Evolutionary conservation across 2,113 vertebrate species (phyloP).

Genomic region (Saccopteryx bilineata): DNA sequence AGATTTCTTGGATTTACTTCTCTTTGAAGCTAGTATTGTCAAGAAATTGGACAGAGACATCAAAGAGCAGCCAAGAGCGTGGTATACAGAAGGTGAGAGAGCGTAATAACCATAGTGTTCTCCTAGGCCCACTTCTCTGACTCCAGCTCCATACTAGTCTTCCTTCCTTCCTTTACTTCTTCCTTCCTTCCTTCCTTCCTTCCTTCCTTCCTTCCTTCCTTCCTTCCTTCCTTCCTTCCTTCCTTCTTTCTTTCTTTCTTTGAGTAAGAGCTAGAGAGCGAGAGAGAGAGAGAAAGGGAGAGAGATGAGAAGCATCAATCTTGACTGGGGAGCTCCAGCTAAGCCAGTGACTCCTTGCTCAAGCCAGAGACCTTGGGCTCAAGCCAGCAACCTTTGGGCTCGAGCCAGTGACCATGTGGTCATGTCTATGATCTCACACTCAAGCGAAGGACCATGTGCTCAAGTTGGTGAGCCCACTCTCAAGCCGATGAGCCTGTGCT

Average conservation of each 20-base stretch:
- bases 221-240: background rate
- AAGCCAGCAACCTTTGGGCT: too few relatives aligned
- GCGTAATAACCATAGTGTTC: background rate
- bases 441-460: too few relatives aligned
- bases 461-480: too few relatives aligned
- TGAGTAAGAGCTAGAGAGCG: too few relatives aligned
- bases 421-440: too few relatives aligned
- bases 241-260: background rate
- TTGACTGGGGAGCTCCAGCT: too few relatives aligned
- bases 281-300: too few relatives aligned
- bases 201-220: background rate
- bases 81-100: background rate
- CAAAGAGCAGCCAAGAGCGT: background rate
- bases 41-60: background rate
- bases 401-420: too few relatives aligned
- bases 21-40: background rate
- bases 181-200: background rate
- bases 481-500: too few relatives aligned
- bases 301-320: too few relatives aligned
- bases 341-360: too few relatives aligned
- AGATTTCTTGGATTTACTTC: constrained; percentile 1
- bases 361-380: too few relatives aligned
- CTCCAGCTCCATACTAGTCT: background rate
- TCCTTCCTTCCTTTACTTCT: background rate
- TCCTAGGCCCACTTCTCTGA: background rate